Percentiles rank a stretch among this genome's conserved stretches.
Conservation (phyloP, 1,140 invertebrate genomes). For the Aphis craccivora region DNA sequence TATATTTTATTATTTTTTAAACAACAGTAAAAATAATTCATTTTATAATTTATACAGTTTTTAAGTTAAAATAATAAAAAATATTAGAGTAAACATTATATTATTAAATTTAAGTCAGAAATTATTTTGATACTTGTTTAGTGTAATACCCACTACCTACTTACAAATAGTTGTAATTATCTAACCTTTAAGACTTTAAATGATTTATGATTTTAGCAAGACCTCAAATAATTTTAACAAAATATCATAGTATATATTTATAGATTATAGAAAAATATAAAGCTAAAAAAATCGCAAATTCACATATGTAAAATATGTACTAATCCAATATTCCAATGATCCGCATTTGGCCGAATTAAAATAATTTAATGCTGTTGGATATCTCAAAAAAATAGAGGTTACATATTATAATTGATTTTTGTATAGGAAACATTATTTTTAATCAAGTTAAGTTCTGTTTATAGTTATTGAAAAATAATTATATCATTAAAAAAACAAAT, state of each 20-base stretch:
- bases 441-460: background rate
- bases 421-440: background rate
- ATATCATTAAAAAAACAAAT: background rate
- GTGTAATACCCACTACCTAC: background rate
- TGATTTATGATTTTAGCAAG: background rate
- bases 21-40: background rate
- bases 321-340: background rate
- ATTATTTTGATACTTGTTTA: background rate
- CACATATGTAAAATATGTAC: background rate
- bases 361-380: background rate
- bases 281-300: background rate
- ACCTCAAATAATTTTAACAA: background rate
- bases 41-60: background rate
- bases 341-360: background rate
- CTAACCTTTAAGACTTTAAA: background rate
- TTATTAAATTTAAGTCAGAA: background rate
- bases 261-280: background rate
- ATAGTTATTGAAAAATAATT: background rate
- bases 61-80: background rate
- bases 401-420: background rate
- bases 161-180: background rate
- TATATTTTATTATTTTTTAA: background rate
- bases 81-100: background rate
- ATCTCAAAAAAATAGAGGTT: background rate
- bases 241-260: background rate